Base-by-base conservation (phyloP, 2,888 invertebrate genomes). In the Brachyopa scutellaris region DNA sequence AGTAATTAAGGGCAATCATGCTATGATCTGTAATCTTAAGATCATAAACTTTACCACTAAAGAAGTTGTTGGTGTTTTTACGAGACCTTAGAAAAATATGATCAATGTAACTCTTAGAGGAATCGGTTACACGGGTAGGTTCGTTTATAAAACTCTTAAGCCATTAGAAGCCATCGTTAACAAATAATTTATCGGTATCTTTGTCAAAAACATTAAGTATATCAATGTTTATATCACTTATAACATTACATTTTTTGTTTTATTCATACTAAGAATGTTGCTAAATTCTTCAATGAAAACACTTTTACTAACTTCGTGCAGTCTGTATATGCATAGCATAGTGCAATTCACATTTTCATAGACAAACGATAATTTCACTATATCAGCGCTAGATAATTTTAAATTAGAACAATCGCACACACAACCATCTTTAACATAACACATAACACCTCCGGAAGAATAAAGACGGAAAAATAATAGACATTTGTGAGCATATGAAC, bases 241-340 rank as follows among this genome's bases (percentile, higher is more conserved):
- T 36, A 36, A 36, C 3, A 36, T 36, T 13, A 36, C 3, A 36
- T 36, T 36, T 36, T 13, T 13, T 36, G 36, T 13, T 7, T 36
- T 36, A 36, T 36, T 36, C 6, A 36, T 1, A 36, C 36, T 36
- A 2, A 57, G 9, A 57, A 38, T 13, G 38, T 38, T 15, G 38
- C 15, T 55, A 13, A 38, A 38, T 19, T 33, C 51, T n/a, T n/a
- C n/a, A n/a, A n/a, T n/a, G n/a, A n/a, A n/a, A n/a, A n/a, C n/a
- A n/a, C n/a, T n/a, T n/a, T n/a, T n/a, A n/a, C n/a, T n/a, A n/a
- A n/a, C n/a, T n/a, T n/a, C n/a, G n/a, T n/a, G n/a, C n/a, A n/a
- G 38, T 57, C 36, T 55, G 19, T 55, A 55, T 23, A 55, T 55
- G 36, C 36, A 55, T 15, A 55, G 9, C 36, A 55, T 55, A 13